Evolutionary conservation across 2,113 vertebrate species (phyloP).

Genomic region (Nematolebias whitei): DNA sequence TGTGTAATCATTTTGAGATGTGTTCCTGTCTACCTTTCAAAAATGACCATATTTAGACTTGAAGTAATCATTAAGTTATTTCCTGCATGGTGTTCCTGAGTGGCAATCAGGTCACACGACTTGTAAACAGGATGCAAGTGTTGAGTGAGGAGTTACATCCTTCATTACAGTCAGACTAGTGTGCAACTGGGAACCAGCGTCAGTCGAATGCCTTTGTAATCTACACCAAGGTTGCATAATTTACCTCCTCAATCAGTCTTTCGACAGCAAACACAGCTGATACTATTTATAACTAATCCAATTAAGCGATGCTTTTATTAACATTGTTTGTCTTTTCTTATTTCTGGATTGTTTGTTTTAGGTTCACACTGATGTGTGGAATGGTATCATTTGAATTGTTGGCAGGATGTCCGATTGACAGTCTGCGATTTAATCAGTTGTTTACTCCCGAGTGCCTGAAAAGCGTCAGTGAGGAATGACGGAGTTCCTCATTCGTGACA

Average conservation of each 20-base stretch:
- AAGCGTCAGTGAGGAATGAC: constrained; percentile 52
- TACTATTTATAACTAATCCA: constrained; percentile 20
- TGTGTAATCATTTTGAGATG: constrained; percentile 9
- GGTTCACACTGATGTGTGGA: constrained; percentile 50
- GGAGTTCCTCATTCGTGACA: constrained; percentile 43
- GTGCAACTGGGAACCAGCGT: constrained; percentile 43
- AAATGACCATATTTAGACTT: constrained; percentile 57
- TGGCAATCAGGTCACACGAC: constrained; percentile 73
- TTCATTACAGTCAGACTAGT: constrained; percentile 66
- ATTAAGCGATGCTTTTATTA: constrained; percentile 47
- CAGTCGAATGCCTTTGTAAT: constrained; percentile 29
- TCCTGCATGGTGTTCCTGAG: constrained; percentile 79
- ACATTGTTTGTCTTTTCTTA: constrained; percentile 74
- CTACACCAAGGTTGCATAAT: constrained; percentile 31
- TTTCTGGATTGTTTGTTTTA: constrained; percentile 54
- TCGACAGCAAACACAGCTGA: constrained; percentile 12
- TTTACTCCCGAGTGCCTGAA: constrained; percentile 56
- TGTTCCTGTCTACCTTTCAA: constrained; percentile 56
- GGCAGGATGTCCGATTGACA: constrained; percentile 71
- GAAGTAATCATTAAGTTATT: constrained; percentile 75
- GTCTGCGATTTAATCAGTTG: constrained; percentile 73
- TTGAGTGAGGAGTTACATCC: constrained; percentile 83
- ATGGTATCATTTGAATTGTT: constrained; percentile 55
- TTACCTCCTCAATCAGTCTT: constrained; percentile 38
- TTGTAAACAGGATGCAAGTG: constrained; percentile 83